Evolutionary conservation across 64 coral and sea anemone species (phyloP), one percentile per base, ranked within the genome.

Genomic region (Pocillopora damicornis): DNA sequence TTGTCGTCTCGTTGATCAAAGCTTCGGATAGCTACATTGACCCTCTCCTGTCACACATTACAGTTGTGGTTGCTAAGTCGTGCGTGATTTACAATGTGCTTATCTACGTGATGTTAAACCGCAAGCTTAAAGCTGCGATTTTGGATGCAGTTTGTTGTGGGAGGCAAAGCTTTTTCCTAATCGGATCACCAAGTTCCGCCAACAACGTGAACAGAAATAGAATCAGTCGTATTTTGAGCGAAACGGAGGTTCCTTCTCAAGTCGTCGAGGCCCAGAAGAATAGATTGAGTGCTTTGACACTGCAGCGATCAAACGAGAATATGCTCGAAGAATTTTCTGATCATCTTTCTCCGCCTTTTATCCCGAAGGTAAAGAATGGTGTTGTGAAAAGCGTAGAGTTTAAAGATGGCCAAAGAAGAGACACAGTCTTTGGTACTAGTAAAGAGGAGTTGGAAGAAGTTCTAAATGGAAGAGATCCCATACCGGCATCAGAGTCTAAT

Each of bases 61-160:
- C 93, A 2, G 79, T 99, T 11, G 85, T 99, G 9, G 87, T 99
- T 59, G 84, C 97, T 13, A 99, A 99, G 38, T 95, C 97, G 17
- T 99, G 97, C 88, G 97, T 99, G 37, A 91, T 99, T 68, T 99
- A 99, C 68, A 99, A 99, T 37, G 93, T 95, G 2, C 88, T 99
- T 13, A 95, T 99, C 14, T 99, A 99, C 88, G 97, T 92, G 11
- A 79, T 95, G 15, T 74, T 99, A 71, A 99, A 99, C 59, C 88
- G 91, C 23, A 95, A 95, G 71, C 90, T 99, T 15, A 95, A 95
- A 88, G 93, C 93, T 26, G 90, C 91, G 2, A 71, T 99, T 26
- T 76, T 93, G 14, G 80, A 95, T 67, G 74, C 90, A 51, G 63
- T 97, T 77, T 97, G 91, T 62, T 97, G 94, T 73, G 88, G 91